Conservation (phyloP, 2,797 vertebrate genomes). For the Lophotriccus pileatus region DNA sequence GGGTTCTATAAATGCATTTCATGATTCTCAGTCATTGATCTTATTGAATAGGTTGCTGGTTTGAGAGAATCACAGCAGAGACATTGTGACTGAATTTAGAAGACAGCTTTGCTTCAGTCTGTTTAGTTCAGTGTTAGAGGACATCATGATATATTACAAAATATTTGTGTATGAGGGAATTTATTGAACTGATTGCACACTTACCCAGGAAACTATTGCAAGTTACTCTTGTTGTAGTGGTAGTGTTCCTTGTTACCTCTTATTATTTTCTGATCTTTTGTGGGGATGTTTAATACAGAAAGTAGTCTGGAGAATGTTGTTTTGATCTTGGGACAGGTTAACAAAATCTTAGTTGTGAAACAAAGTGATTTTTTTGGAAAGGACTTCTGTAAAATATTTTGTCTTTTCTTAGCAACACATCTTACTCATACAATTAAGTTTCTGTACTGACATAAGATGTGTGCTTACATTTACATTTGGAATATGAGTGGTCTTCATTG, state of each 20-base stretch:
- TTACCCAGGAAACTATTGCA: not conserved
- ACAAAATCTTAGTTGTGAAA: not conserved
- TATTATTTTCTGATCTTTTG: not conserved
- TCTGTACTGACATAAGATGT: not conserved
- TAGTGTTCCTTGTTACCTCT: not conserved
- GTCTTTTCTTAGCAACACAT: not conserved
- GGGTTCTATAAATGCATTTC: not conserved
- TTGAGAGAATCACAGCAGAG: not conserved
- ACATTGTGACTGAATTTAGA: not conserved
- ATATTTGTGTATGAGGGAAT: not conserved
- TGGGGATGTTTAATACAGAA: not conserved
- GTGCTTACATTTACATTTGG: not conserved
- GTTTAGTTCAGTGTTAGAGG: not conserved
- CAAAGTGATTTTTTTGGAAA: not conserved
- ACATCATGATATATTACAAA: not conserved
- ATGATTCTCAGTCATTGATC: not conserved
- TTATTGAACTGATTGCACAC: not conserved
- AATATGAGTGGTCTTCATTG: not conserved
- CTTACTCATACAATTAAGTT: not conserved
- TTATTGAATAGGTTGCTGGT: not conserved
- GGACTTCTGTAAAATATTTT: not conserved
- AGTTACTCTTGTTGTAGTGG: not conserved
- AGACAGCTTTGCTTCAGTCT: not conserved
- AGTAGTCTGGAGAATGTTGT: not conserved
- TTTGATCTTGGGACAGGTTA: not conserved